Base-by-base conservation (phyloP, 2,113 vertebrate genomes). In the Mellivora capensis region DNA sequence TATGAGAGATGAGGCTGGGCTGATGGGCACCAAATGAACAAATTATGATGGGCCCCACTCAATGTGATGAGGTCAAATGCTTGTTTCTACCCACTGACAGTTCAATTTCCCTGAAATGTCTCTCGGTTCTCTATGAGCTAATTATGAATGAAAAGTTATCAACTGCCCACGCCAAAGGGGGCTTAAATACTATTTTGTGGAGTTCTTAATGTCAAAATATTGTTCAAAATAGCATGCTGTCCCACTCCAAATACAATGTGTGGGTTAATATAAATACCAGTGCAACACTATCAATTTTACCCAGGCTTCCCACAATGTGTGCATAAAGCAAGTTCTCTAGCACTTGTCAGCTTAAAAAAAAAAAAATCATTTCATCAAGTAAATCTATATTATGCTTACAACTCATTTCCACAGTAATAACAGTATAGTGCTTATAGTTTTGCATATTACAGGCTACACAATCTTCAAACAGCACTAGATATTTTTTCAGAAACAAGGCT, bases 111-210 rank as follows among this genome's bases (percentile, higher is more conserved):
- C 99, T 99, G 99, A 99, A 99, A 99, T 99, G 99, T 99, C 99
- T 99, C 99, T 99, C 99, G 99, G 99, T 99, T 99, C 99, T 99
- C 99, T 98, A 99, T 98, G 99, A 99, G 99, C 99, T 99, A 99
- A 99, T 99, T 99, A 99, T 99, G 99, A 99, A 99, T 99, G 99
- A 99, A 99, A 99, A 99, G 99, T 99, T 99, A 99, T 99, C 99
- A 99, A 99, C 98, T 98, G 99, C 99, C 99, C 98, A 98, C 98
- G 98, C 98, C 99, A 99, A 99, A 99, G 98, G 98, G 99, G 98
- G 98, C 99, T 99, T 99, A 99, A 99, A 99, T 99, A 99, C 99
- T 98, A 99, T 99, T 99, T 99, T 99, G 99, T 99, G 99, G 98
- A 99, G 99, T 99, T 99, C 99, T 99, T 99, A 99, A 99, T 99